Percentiles rank a stretch among this genome's conserved stretches.
Evolutionary conservation across 92 coral and sea anemone species (phyloP).

Genomic region (Isaurus tuberculatus): DNA sequence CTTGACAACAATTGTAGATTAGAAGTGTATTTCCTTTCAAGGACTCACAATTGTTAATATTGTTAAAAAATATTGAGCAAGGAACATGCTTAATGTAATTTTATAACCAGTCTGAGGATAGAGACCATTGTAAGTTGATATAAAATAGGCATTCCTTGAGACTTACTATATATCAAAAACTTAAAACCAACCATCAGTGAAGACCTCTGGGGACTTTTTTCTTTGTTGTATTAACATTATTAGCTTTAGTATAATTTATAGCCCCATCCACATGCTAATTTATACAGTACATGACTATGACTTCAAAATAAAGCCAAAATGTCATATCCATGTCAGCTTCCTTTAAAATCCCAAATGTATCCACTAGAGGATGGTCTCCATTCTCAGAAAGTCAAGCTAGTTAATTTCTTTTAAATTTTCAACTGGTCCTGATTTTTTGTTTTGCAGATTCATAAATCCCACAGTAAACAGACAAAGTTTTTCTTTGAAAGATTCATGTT

Average conservation of each 20-base stretch:
- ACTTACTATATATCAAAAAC: not conserved
- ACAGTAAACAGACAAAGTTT: not conserved
- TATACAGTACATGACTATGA: not conserved
- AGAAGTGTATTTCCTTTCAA: too few species aligned
- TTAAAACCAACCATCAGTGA: not conserved
- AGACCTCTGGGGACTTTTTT: slow-evolving; percentile 1
- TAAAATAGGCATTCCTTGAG: not conserved
- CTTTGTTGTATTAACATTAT: not conserved
- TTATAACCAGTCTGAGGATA: too few species aligned
- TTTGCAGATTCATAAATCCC: not conserved
- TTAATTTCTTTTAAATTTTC: too few species aligned
- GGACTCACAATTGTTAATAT: too few species aligned
- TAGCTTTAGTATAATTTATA: not conserved
- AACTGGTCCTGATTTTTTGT: not conserved
- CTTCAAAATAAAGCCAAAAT: not conserved
- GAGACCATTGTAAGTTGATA: too few species aligned
- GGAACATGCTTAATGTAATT: too few species aligned
- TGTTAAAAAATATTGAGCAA: too few species aligned
- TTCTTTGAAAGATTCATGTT: not conserved
- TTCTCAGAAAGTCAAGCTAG: too few species aligned
- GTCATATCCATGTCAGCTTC: not conserved
- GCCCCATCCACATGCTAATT: slow-evolving; percentile 6
- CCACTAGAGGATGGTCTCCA: too few species aligned
- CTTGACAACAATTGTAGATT: too few species aligned
- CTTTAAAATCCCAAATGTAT: not conserved